Base-by-base conservation (phyloP, 53 echinoderm and acorn worm genomes). In the Temnopleurus reevesii region DNA sequence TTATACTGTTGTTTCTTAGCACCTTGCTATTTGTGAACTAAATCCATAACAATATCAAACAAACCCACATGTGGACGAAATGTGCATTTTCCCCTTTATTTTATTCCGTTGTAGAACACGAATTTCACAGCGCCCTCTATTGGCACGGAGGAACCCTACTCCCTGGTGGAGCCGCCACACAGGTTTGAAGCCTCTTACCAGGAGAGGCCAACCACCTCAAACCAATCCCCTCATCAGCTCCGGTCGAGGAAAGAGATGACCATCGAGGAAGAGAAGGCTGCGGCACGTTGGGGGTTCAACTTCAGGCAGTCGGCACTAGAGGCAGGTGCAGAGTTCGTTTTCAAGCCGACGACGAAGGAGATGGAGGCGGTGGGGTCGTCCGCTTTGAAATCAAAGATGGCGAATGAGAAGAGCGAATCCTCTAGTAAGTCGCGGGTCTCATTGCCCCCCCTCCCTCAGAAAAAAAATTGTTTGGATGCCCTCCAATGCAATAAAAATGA, bases 261-360 rank as follows among this genome's bases (percentile, higher is more conserved):
- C 7, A 87, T 71, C 13, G 88, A 87, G 53, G 88, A 87, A 45
- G 66, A 87, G 46, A 87, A 87, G 30, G 88, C 47, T 2, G 76
- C 51, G 13, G 88, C 88, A 8, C 35, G 10, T 1, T 6, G 53
- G 17, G 88, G 47, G 10, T 53, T 8, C 51, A 3, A 46, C 23
- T 7, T 15, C 23, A 65, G 36, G 25, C 13, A 25, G 5, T 4
- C 35, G 45, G 76, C 65, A 28, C 66, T 53, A 27, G 88, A 65
- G 46, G 88, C 76, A 13, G 88, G 27, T 3, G 47, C 54, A n/a
- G 71, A 53, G 17, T 6, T 66, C 0, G 34, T 29, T 7, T 31
- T 47, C 53, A 66, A 12, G 35, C 46, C 26, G 15, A 47, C 29
- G 53, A 12, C 46, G 8, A 34, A 71, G 38, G 45, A 36, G 46